phyloP scores from a whole-genome alignment of 2,888 invertebrate species.

The Polydrusus tereticollis region DNA sequence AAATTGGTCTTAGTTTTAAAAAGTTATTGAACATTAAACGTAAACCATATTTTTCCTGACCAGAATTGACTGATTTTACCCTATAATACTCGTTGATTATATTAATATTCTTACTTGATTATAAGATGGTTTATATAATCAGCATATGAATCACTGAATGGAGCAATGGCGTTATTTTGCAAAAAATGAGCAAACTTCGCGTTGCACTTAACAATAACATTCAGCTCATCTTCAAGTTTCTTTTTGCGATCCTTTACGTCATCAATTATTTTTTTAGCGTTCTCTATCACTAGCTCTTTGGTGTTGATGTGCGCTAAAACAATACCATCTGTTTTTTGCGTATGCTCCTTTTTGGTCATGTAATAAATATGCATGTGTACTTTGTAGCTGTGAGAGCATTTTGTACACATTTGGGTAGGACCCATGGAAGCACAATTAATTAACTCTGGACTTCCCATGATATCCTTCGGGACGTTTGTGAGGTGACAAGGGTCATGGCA shows the following conservation, averaged over 20 bases:
- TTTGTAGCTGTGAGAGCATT: slow-evolving; percentile 59
- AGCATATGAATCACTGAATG: slow-evolving; percentile 61
- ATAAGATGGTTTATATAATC: slow-evolving; percentile 61
- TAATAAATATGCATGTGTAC: slow-evolving; percentile 64
- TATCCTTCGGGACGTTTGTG: slow-evolving; percentile 59
- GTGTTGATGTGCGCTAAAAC: slow-evolving; percentile 54
- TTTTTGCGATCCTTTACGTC: slow-evolving; percentile 52
- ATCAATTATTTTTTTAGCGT: slow-evolving; percentile 52
- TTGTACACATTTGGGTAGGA: slow-evolving; percentile 53
- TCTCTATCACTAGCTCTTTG: slow-evolving; percentile 53
- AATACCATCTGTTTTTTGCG: slow-evolving; percentile 55
- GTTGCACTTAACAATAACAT: slow-evolving; percentile 55
- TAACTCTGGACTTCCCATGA: slow-evolving; percentile 60
- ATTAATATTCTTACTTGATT: slow-evolving; percentile 53
- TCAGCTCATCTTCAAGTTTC: slow-evolving; percentile 57
- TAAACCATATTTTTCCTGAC: no score
- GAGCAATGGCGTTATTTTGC: slow-evolving; percentile 60
- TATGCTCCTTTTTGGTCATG: slow-evolving; percentile 57
- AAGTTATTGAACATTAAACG: no score
- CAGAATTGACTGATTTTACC: no score
- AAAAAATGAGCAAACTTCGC: slow-evolving; percentile 63
- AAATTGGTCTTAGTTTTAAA: no score
- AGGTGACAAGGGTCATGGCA: slow-evolving; percentile 63
- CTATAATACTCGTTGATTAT: no score
- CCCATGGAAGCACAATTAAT: slow-evolving; percentile 59